Conservation (phyloP, 2,888 invertebrate genomes). For the Caenorhabditis virilis region DNA sequence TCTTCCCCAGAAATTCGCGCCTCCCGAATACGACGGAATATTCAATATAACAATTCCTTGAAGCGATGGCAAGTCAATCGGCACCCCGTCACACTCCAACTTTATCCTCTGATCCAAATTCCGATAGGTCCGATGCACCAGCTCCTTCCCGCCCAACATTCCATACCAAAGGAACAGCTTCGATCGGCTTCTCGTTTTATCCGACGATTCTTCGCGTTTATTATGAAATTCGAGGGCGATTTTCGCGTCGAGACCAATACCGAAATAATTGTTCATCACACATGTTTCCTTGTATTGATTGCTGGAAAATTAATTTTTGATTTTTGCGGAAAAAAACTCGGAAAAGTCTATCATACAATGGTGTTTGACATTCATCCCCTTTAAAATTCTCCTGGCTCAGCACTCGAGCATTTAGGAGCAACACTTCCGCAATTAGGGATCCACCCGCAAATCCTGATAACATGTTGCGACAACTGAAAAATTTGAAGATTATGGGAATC, state of each 20-base stretch:
- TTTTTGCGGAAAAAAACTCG: too few relatives aligned
- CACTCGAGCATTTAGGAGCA: slow-evolving; percentile 92
- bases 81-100: slow-evolving; percentile 88
- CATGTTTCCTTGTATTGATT: slow-evolving; percentile 88
- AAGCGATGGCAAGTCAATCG: slow-evolving; percentile 90
- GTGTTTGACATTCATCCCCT: slow-evolving; percentile 40
- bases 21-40: slow-evolving; percentile 96
- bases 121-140: slow-evolving; percentile 84
- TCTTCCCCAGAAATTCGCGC: slow-evolving; percentile 94
- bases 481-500: too few relatives aligned
- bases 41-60: slow-evolving; percentile 94
- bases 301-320: slow-evolving; percentile 68
- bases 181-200: slow-evolving; percentile 80
- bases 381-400: slow-evolving; percentile 69
- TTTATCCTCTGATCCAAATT: slow-evolving; percentile 91
- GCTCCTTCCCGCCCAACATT: slow-evolving; percentile 72
- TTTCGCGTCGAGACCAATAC: slow-evolving; percentile 96
- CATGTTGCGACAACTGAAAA: slow-evolving; percentile 48
- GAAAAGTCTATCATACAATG: slow-evolving; percentile 20
- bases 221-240: slow-evolving; percentile 95
- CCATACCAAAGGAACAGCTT: slow-evolving; percentile 93
- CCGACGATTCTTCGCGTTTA: slow-evolving; percentile 93
- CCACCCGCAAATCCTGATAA: slow-evolving; percentile 72
- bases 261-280: slow-evolving; percentile 98
- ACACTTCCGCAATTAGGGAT: slow-evolving; percentile 90